These are phyloP conservation scores for Myodes glareolus DNA, from an alignment of 2,113 vertebrate species.

Conservation along the genomic window DNA sequence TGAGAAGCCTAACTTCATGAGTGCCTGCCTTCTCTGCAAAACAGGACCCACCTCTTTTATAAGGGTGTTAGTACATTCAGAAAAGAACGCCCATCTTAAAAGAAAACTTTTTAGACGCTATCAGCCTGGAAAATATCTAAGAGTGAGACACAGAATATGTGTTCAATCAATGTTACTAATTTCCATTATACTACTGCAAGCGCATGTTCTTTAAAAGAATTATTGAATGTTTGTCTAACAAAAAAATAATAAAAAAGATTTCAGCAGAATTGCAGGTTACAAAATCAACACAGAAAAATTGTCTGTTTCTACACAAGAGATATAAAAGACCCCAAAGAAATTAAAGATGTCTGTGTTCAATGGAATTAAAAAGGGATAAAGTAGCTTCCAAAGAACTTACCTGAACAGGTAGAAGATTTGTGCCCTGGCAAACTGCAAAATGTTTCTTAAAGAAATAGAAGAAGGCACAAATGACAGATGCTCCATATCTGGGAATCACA, in stretches of 20 bases:
- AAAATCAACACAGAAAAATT: neutral
- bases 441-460: neutral
- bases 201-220: neutral
- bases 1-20: no score
- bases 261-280: neutral
- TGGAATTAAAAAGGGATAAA: neutral
- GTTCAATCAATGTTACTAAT: rapidly evolving
- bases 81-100: neutral
- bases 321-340: neutral
- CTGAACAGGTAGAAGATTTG: neutral
- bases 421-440: neutral
- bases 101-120: neutral
- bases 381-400: neutral
- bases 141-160: neutral
- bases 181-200: neutral
- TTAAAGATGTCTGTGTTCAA: neutral
- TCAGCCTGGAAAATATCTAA: neutral
- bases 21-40: neutral
- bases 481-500: rapidly evolving
- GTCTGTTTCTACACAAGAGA: neutral
- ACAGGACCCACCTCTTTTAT: neutral
- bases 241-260: neutral
- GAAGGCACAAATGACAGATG: neutral
- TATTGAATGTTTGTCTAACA: neutral
- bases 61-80: no score